phyloP scores from a whole-genome alignment of 2,888 invertebrate genomes.

The Limnephilus auricula region DNA sequence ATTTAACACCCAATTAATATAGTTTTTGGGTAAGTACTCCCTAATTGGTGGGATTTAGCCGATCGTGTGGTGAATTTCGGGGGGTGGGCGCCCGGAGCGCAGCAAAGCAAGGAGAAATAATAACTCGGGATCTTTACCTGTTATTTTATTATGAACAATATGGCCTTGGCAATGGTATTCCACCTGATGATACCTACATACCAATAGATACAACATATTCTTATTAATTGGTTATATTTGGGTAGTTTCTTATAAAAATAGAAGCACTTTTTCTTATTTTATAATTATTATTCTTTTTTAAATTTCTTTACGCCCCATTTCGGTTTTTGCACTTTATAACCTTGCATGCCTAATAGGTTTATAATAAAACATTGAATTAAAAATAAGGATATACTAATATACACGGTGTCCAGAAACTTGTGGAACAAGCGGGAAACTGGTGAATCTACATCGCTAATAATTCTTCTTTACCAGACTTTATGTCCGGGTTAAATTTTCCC shows the following conservation, averaged over 20 bases:
- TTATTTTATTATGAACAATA: background rate
- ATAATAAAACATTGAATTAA: too few relatives aligned
- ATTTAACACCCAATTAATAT: conserved; percentile 57
- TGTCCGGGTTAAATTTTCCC: too few relatives aligned
- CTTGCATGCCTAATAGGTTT: too few relatives aligned
- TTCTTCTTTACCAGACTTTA: too few relatives aligned
- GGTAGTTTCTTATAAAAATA: background rate
- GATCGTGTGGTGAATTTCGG: background rate
- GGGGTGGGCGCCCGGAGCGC: background rate
- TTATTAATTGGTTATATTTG: background rate
- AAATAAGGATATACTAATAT: too few relatives aligned
- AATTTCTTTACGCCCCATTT: too few relatives aligned
- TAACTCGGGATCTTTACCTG: background rate
- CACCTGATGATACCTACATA: background rate
- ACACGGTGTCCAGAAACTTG: too few relatives aligned
- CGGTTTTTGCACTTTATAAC: too few relatives aligned
- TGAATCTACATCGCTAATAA: too few relatives aligned
- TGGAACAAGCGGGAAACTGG: too few relatives aligned
- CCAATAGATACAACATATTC: background rate
- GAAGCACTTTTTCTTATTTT: too few relatives aligned
- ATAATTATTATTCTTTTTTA: too few relatives aligned
- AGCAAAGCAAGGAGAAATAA: background rate
- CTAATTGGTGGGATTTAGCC: conserved; percentile 42
- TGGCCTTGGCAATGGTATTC: background rate
- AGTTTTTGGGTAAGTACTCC: conserved; percentile 22